phyloP scores from a whole-genome alignment of 2,113 vertebrate genomes.

The Notarius lentiginosus region DNA sequence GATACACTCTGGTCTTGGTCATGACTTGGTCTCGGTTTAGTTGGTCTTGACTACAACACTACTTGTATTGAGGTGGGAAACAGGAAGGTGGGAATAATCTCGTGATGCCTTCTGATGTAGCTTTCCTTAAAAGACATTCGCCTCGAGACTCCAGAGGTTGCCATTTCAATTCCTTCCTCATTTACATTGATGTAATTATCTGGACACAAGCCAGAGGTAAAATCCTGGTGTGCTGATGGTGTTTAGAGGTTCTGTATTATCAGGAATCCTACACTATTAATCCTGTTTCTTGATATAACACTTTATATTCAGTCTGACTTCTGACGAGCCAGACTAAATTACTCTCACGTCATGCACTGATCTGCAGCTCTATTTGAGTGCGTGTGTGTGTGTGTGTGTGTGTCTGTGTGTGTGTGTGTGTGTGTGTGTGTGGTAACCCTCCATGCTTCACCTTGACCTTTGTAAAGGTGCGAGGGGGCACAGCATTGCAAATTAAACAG shows the following conservation, averaged over 20 bases:
- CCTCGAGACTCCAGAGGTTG: not conserved
- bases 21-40: too few relatives aligned
- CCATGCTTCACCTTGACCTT: constrained; percentile 47
- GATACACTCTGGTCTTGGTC: too few relatives aligned
- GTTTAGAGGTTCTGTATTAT: not conserved
- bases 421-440: not conserved
- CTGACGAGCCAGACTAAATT: not conserved
- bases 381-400: constrained; percentile 24
- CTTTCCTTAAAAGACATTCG: not conserved
- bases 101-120: too few relatives aligned
- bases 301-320: not conserved
- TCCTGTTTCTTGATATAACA: not conserved
- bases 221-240: not conserved
- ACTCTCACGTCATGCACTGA: not conserved
- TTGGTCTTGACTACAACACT: too few relatives aligned
- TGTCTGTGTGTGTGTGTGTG: constrained; percentile 20
- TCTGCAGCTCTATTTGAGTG: not conserved
- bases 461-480: constrained; percentile 27
- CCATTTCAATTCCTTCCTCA: not conserved
- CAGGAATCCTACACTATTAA: not conserved
- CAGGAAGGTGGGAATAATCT: too few relatives aligned
- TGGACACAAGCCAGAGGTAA: not conserved
- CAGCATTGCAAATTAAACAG: constrained; percentile 31
- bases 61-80: too few relatives aligned
- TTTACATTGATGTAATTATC: not conserved